Evolutionary conservation across 2,797 vertebrate genomes (phyloP), one percentile per base, ranked within the genome.

Genomic region (Emydoidea blandingii): DNA sequence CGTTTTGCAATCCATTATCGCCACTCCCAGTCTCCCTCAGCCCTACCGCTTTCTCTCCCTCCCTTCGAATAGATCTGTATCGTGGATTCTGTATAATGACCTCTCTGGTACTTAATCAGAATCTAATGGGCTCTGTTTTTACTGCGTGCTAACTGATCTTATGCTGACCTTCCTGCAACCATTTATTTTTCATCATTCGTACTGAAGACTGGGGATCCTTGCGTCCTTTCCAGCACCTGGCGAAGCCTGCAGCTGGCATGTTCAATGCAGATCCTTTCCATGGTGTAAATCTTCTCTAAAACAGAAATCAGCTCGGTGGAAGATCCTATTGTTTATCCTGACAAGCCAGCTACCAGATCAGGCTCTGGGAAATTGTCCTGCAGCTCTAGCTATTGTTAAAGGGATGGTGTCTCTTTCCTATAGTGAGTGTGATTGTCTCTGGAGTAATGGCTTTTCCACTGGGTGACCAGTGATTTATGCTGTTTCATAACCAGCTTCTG

Each of bases 241-340:
- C n/a, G 18, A 91, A 87, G 52, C 96, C 95, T 95, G 82, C 53
- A 97, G 95, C 93, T 96, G 95, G 95, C 89, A 56, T 84, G 88
- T 52, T 78, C 41, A 86, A 53, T 0, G 0, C 23, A 8, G 34
- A 29, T 82, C 5, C 25, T 84, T 90, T 79, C 52, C 68, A 37
- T 1, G 0, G 1, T 1, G 3, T 54, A 68, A 81, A 74, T 37
- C 25, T 90, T 74, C 93, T 68, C 79, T 88, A 87, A 44, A 50
- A 8, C 5, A 53, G 29, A 16, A 50, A 29, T 5, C 74, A 52
- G 84, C 41, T 47, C 14, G 25, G 0, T 2, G 27, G 72, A 23
- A 29, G 72, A 76, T 47, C 41, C 44, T 19, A 1, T 37, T 7
- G 72, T 76, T 91, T 92, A 92, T 79, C 72, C 50, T 86, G 72